Evolutionary conservation across 2,113 vertebrate genomes (phyloP), one percentile per base, ranked within the genome.

Genomic region (Phyllopteryx taeniolatus): DNA sequence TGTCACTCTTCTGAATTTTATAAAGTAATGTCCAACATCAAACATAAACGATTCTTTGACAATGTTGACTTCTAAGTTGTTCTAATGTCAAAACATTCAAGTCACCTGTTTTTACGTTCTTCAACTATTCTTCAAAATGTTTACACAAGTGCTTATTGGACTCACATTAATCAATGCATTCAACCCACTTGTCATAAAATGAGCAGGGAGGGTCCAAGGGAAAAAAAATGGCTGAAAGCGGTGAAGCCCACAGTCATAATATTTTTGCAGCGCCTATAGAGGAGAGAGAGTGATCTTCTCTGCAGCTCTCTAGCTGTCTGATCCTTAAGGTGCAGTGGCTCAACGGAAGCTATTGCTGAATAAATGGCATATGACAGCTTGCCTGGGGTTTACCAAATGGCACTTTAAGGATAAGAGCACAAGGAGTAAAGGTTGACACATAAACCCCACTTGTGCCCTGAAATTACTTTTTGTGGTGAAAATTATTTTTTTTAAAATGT

Each of bases 281-380:
- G 20, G 63, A 49, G 59, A 31, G 11, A 27, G 42, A 49, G 19
- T 31, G 44, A 47, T 66, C 65, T 42, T 78, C 71, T 64, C 66
- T 64, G 61, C 54, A 71, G 68, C 70, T n/a, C 63, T 66, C 31
- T 2, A 85, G 82, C 76, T 70, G 82, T 84, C 78, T 86, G 63
- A 66, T n/a, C 73, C 67, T 69, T 39, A 68, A 68, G 66, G 74
- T 73, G 71, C 67, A 79, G 70, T 67, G 67, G 66, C 71, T 78
- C 60, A 59, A 83, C 42, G 5, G 67, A 65, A 73, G 64, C 68
- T 7, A 43, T 66, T 70, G 74, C 80, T 83, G 54, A 78, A 81
- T 79, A 85, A 89, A 89, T 85, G 79, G 70, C 84, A 73, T 51
- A 73, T 79, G 84, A 89, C 86, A 86, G 78, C 81, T 78, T 83